Conservation (phyloP, 2,113 vertebrate species). For the Corythornis vintsioides region DNA sequence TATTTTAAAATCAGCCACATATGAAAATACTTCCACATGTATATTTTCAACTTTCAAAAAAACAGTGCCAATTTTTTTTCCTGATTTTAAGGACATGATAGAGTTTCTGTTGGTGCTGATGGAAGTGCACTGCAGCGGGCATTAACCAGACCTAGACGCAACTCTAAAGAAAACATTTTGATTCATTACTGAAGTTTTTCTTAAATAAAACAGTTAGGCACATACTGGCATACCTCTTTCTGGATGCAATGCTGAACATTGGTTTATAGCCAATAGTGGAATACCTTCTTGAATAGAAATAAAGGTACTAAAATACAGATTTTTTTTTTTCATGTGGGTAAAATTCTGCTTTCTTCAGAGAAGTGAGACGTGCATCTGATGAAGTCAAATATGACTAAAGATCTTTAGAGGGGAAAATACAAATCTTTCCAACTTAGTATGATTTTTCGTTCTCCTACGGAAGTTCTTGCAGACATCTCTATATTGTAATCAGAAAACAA, state of each 20-base stretch:
- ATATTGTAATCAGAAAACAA: not conserved
- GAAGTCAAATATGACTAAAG: not conserved
- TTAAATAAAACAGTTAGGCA: not conserved
- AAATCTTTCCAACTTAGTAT: not conserved
- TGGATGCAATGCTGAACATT: not conserved
- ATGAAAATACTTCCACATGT: not conserved
- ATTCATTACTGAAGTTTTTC: not conserved
- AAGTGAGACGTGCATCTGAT: not conserved
- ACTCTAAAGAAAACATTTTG: not conserved
- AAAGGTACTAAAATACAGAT: not conserved
- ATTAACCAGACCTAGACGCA: not conserved
- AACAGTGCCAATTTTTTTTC: not conserved
- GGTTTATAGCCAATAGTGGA: not conserved
- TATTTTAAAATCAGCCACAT: not conserved
- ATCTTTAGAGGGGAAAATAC: not conserved
- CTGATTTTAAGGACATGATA: not conserved
- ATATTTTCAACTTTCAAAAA: not conserved
- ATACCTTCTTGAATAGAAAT: not conserved
- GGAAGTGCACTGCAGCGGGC: not conserved
- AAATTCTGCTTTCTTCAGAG: not conserved
- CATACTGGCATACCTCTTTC: not conserved
- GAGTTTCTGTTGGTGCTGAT: not conserved
- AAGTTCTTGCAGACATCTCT: not conserved
- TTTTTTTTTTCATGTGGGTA: not conserved
- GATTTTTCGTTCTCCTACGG: not conserved